Conservation (phyloP, 2,797 vertebrate species). For the Pseudopleuronectes americanus region DNA sequence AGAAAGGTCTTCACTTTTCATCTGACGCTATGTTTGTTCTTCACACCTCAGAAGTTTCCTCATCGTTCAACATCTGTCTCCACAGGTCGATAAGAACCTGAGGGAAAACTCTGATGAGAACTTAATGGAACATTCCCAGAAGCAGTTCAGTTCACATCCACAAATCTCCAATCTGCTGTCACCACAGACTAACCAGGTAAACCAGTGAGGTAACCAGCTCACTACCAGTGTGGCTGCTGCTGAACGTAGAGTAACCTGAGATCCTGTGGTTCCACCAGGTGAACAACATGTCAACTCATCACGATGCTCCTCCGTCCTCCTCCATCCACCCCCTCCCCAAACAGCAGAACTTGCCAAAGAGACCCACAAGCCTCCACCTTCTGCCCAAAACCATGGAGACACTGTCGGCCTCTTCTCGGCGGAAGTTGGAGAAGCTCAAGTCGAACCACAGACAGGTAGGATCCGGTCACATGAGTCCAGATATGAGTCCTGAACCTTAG, state of each 20-base stretch:
- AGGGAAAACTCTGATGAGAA: slow-evolving; percentile 94
- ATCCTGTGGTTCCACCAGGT: slow-evolving; percentile 19
- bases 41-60: not conserved
- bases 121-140: slow-evolving; percentile 93
- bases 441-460: slow-evolving; percentile 88
- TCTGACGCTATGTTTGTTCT: too few relatives aligned
- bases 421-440: slow-evolving; percentile 91
- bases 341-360: slow-evolving; percentile 93
- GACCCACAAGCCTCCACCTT: slow-evolving; percentile 92
- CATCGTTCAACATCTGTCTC: slow-evolving; percentile 9
- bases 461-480: not conserved
- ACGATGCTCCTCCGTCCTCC: slow-evolving; percentile 20
- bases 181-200: slow-evolving; percentile 74
- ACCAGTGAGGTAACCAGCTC: not conserved
- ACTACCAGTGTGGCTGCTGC: not conserved
- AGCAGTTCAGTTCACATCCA: slow-evolving; percentile 90
- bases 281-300: not conserved
- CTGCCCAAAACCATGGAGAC: slow-evolving; percentile 88
- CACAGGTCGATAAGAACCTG: slow-evolving; percentile 91
- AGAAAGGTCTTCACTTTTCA: slow-evolving; percentile 77
- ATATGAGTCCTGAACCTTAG: too few relatives aligned
- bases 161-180: slow-evolving; percentile 87
- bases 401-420: slow-evolving; percentile 69
- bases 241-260: not conserved
- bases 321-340: slow-evolving; percentile 86